Evolutionary conservation across 2,797 vertebrate genomes (phyloP), one percentile per base, ranked within the genome.

Genomic region (Characodon lateralis): DNA sequence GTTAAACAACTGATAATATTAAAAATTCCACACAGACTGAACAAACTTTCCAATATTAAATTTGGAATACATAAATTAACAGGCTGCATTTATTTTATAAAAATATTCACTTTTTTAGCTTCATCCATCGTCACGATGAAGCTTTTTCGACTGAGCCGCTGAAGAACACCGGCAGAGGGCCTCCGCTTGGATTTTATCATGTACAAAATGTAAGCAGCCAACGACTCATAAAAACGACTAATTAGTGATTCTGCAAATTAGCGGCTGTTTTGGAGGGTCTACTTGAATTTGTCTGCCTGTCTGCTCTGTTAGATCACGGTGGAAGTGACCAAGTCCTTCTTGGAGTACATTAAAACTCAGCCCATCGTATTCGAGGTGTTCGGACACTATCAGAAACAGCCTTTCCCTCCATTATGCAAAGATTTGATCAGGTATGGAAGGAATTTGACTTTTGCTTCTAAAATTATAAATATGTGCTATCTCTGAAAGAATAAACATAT

Each of bases 321-420:
- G 85, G 98, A 99, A 82, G 98, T 99, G 90, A 99, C 98, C 39
- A 98, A 95, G 87, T 98, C 97, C 76, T 99, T 99, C 78, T 93
- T 97, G 0, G 98, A 99, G 78, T 99, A 99, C 91, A 97, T 99
- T 88, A 98, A 96, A 93, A 98, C 96, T 81, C 98, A 99, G 88
- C 98, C 98, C 1, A 98, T 99, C 0, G 98, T 99, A 75, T 99
- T 99, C 3, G 98, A 99, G 90, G 98, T 99, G 83, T 99, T 99
- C 0, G 98, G 98, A 22, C 98, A 99, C 92, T 99, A 99, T 91
- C 98, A 99, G 93, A 98, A 98, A 85, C 97, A 99, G 77, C 98
- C 98, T 0, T 99, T 99, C 91, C 98, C 97, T 0, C 97, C 96
- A 0, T 96, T 99, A 82, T 99, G 98, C 96, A 99, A 99, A 92